Conservation (phyloP, 2,888 invertebrate species). For the Chesias legatella region DNA sequence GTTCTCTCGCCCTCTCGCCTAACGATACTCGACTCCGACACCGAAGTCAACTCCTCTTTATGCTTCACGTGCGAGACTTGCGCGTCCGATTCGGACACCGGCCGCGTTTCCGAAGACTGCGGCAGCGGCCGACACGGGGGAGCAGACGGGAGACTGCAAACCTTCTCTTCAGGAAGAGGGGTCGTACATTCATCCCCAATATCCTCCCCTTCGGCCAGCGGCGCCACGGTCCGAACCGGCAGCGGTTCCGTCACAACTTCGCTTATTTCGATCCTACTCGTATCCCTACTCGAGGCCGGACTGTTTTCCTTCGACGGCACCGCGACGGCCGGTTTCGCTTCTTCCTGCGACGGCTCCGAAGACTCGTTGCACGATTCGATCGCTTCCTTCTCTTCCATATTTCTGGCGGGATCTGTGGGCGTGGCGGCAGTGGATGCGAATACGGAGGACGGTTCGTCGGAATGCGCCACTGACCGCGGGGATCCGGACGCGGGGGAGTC, state of each 20-base stretch:
- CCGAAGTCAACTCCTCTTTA: slow-evolving; percentile 64
- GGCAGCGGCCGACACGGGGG: neutral
- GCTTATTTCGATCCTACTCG: slow-evolving; percentile 38
- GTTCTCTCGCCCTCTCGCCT: slow-evolving; percentile 63
- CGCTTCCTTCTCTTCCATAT: slow-evolving; percentile 23
- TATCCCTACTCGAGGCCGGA: slow-evolving; percentile 41
- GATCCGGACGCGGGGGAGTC: slow-evolving; percentile 56
- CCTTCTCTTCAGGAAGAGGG: too few species aligned
- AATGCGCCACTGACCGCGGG: slow-evolving; percentile 56
- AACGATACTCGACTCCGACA: slow-evolving; percentile 69
- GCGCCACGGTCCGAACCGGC: slow-evolving; percentile 42
- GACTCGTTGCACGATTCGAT: neutral
- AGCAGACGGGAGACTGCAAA: too few species aligned
- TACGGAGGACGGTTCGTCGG: slow-evolving; percentile 70
- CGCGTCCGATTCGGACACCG: slow-evolving; percentile 58
- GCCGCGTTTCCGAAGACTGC: slow-evolving; percentile 34
- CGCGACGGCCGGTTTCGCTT: slow-evolving; percentile 39
- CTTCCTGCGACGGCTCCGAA: slow-evolving; percentile 26
- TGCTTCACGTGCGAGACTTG: slow-evolving; percentile 13
- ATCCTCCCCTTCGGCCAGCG: slow-evolving; percentile 85
- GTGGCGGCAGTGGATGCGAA: slow-evolving; percentile 69
- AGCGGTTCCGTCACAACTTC: slow-evolving; percentile 41
- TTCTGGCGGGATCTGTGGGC: slow-evolving; percentile 48
- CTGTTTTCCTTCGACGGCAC: slow-evolving; percentile 52
- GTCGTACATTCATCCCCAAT: slow-evolving; percentile 82